Evolutionary conservation across 2,888 invertebrate species (phyloP), one percentile per base, ranked within the genome.

Genomic region (Lordiphosa andalusiaca): DNA sequence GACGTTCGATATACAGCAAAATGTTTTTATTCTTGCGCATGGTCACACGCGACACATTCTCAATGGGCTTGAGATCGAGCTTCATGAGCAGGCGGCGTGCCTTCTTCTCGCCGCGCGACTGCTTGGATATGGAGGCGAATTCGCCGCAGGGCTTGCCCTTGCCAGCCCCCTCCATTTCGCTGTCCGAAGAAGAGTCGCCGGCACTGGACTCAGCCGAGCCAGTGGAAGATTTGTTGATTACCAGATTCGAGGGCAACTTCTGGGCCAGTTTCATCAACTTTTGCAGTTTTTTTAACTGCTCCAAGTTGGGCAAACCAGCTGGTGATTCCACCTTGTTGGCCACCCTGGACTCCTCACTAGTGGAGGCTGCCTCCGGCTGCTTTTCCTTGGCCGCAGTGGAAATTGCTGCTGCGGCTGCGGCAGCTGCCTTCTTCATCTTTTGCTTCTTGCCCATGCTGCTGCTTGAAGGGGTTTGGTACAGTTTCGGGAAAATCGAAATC

Each of bases 91-190:
- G 21, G 7, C 77, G 69, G 3, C 80, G 80, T 0, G 84, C 84
- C 53, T 77, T 80, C 52, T 68, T 83, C 48, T 80, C 80, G 47
- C 65, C 73, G 6, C 80, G 80, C 0, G 84, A 67, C 10, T 16
- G 48, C 21, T 47, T 75, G 0, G 51, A 10, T 23, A 16, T 3
- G 10, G 9, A 16, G 2, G 6, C 4, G 5, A 25, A 12, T 21
- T 25, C 7, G 13, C 9, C 10, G 16, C 1, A 16, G 16, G 13
- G 10, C 0, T 9, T 5, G 6, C 12, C n/a, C 2, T 40, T 33
- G 9, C 7, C n/a, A n/a, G 6, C 16, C 13, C 30, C 21, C 6
- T 53, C 38, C 3, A 3, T 63, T 12, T 67, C 72, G 38, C 40
- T 65, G 35, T 74, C 69, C 1, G 44, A 42, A 7, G 30, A 7